phyloP scores from a whole-genome alignment of 1,140 invertebrate species.

The Drosophila insularis region DNA sequence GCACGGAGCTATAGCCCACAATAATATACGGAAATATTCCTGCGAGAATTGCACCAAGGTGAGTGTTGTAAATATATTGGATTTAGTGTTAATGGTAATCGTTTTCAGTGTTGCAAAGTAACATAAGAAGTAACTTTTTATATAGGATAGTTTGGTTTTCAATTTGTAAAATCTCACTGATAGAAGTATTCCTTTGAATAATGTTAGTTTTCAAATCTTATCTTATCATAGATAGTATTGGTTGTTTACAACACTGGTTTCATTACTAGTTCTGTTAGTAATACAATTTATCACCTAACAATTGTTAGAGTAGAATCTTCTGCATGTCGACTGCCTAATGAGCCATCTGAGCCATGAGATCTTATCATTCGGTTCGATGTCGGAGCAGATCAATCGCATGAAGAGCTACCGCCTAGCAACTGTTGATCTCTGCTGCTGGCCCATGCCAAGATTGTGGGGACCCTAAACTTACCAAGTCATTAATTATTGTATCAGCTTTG shows the following conservation, averaged over 20 bases:
- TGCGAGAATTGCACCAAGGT: conserved; percentile 97
- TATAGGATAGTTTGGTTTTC: no score
- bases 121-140: no score
- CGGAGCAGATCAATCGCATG: conserved; percentile 4
- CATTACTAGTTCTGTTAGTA: no score
- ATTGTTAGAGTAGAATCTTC: no score
- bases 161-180: no score
- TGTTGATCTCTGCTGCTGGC: conserved; percentile 5
- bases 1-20: conserved; percentile 91
- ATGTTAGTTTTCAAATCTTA: no score
- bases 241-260: no score
- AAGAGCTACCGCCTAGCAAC: conserved; percentile 12
- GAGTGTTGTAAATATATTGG: conserved; percentile 43
- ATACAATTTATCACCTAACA: no score
- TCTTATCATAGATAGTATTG: no score
- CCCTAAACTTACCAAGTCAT: conserved; percentile 60
- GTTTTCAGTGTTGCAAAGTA: no score
- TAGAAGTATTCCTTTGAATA: no score
- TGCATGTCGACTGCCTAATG: background rate
- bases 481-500: conserved; percentile 73
- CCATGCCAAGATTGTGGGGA: conserved; percentile 10
- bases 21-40: conserved; percentile 90
- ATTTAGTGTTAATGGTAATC: no score
- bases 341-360: background rate
- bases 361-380: background rate